Conservation (phyloP, 2,888 invertebrate species). For the Hylaea fasciaria region DNA sequence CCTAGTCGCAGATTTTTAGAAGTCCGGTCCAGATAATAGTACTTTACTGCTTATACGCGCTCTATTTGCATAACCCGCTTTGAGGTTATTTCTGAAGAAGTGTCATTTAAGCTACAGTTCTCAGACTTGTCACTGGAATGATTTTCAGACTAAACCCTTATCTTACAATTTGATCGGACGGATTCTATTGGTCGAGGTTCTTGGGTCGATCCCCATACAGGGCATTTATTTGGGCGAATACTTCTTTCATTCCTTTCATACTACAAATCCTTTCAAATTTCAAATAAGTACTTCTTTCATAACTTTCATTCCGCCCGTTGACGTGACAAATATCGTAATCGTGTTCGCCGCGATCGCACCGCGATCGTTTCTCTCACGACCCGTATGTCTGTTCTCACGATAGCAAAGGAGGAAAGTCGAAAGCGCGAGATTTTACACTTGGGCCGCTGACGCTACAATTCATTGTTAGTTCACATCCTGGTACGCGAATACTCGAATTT, state of each 20-base stretch:
- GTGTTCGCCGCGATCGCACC: conserved; percentile 9
- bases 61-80: too few species aligned
- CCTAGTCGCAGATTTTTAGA: conserved; percentile 1
- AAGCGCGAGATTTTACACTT: conserved; percentile 49
- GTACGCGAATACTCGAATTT: conserved; percentile 29
- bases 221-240: too few species aligned
- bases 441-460: conserved; percentile 36
- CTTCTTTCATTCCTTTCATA: too few species aligned
- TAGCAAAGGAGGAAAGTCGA: conserved; percentile 52
- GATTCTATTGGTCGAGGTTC: too few species aligned
- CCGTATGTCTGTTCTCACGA: conserved; percentile 47
- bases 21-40: neutral
- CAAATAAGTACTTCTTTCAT: neutral
- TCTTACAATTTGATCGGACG: too few species aligned
- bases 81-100: too few species aligned
- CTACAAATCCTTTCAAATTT: too few species aligned
- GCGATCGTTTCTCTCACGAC: conserved; percentile 41
- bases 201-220: too few species aligned
- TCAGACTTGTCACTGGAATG: too few species aligned
- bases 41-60: neutral
- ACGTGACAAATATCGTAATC: conserved; percentile 23
- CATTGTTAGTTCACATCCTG: conserved; percentile 51
- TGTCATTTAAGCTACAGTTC: too few species aligned
- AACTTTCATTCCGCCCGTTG: conserved; percentile 10
- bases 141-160: too few species aligned